Percentiles rank a stretch among this genome's conserved stretches.
Conservation (phyloP, 37 sponge, comb jelly and placozoan species). For the Cliona cf. orientalis region DNA sequence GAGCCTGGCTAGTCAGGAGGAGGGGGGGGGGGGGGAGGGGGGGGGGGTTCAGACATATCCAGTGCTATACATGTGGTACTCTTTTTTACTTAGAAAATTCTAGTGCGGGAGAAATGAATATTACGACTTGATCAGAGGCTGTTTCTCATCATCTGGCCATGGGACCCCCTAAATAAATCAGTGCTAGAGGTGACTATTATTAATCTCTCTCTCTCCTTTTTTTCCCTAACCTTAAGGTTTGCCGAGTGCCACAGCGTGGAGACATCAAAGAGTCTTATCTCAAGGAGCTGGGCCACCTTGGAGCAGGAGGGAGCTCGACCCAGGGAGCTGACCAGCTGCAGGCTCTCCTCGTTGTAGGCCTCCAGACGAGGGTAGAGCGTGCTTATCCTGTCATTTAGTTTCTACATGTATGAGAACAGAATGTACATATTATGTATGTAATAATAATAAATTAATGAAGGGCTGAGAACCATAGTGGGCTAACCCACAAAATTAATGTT, state of each 20-base stretch:
- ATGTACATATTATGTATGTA: not conserved
- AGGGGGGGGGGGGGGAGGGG: no score
- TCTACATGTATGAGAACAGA: slow-evolving; percentile 7
- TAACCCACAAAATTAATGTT: no score
- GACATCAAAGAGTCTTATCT: slow-evolving; percentile 37
- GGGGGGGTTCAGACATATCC: not conserved
- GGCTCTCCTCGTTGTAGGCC: slow-evolving; percentile 24
- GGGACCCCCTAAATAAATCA: no score
- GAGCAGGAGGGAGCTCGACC: not conserved
- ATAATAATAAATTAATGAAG: no score
- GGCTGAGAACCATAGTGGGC: no score
- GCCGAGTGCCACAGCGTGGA: slow-evolving; percentile 23
- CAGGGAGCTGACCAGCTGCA: not conserved
- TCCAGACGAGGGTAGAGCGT: slow-evolving; percentile 24
- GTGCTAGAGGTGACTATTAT: no score
- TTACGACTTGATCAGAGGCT: no score
- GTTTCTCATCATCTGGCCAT: no score
- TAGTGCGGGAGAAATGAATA: no score
- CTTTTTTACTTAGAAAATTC: no score
- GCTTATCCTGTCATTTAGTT: slow-evolving; percentile 9
- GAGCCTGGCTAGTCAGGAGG: no score
- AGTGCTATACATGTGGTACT: not conserved
- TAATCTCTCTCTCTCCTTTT: no score
- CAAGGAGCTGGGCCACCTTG: slow-evolving; percentile 22
- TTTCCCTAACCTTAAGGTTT: slow-evolving; percentile 22